Base-by-base conservation (phyloP, 2,113 vertebrate genomes). In the Synodontis membranacea region DNA sequence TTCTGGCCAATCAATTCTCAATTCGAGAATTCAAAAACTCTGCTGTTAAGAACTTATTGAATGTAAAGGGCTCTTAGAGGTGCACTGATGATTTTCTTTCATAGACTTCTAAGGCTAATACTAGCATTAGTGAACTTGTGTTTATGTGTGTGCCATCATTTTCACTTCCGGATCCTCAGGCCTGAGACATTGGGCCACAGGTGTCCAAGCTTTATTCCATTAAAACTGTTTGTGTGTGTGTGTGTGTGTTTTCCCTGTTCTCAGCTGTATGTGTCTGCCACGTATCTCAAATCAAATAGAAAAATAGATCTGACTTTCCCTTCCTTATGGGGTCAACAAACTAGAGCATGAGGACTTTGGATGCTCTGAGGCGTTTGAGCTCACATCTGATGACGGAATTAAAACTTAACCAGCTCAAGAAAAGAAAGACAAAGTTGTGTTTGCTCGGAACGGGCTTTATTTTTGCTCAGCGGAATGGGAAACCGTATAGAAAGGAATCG, bases 131-230 rank as follows among this genome's bases (percentile, higher is more conserved):
- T 48, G 74, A 48, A 28, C 42, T 44, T 74, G 74, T 78, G 28
- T 78, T 21, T 31, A n/a, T 10, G 46, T 78, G 46, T 52, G 15
- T 2, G 6, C 17, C 12, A 17, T 75, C 28, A 1, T 89, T 80
- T 83, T 68, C 68, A 81, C 60, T 52, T 75, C 7, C 6, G n/a
- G 70, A 88, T 82, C 82, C 84, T 78, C 82, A 81, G 84, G 87
- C 82, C 52, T 52, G 70, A 88, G 85, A 86, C 70, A 46, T 78
- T 60, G 78, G 52, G 79, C 70, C 89, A 82, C 89, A 90, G 87
- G 85, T 90, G 89, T 83, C 70, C 70, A 48, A 56, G 68, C 79
- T 79, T 85, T 64, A 82, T 84, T 90, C 82, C 78, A 88, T 90
- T 90, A 90, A 82, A 80, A 62, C 74, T 50, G 74, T 66, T 66